Evolutionary conservation across 2,797 vertebrate species (phyloP), one percentile per base, ranked within the genome.

Genomic region (Platyrinchus mystaceus): DNA sequence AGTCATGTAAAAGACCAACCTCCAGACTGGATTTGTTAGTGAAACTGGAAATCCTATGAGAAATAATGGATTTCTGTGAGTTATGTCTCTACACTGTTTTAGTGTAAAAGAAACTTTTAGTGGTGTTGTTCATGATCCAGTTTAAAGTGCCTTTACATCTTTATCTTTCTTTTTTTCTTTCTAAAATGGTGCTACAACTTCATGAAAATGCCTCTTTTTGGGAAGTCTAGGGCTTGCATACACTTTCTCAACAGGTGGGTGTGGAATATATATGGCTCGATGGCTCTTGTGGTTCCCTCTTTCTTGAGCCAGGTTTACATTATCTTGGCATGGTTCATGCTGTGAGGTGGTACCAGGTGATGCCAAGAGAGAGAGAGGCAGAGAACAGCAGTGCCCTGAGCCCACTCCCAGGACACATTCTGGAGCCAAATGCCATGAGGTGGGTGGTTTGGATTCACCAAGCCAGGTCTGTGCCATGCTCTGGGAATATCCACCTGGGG

Each of bases 351-450:
- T 36, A 36, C 12, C 36, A 53, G n/a, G 30, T 34, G 37, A 30
- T 47, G 9, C 41, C 43, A 89, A 47, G 27, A 55, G 30, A n/a
- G n/a, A n/a, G n/a, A n/a, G 21, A 80, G 64, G 49, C 13, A 68
- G 53, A 63, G 34, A 83, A 32, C 30, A 70, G 24, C 36, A 41
- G 24, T 62, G 30, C 14, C 58, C 26, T 32, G 47, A 37, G 41
- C 9, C 16, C 1, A 1, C 12, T 84, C 34, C 71, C 68, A 75
- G 70, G 50, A 41, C 30, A 22, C 2, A 0, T 1, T 34, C 14
- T 28, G n/a, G 12, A 47, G 12, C 24, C 53, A 62, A 85, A 68
- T 37, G 26, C 23, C 4, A 0, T 0, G 0, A 76, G 5, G 4
- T 60, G 27, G 20, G 30, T 82, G 71, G 24, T 39, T 80, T 73